Percentiles rank a stretch among this genome's conserved stretches.
These are phyloP conservation scores for Phrynosoma platyrhinos DNA, from an alignment of 2,113 vertebrate genomes.

Conservation along the genomic window DNA sequence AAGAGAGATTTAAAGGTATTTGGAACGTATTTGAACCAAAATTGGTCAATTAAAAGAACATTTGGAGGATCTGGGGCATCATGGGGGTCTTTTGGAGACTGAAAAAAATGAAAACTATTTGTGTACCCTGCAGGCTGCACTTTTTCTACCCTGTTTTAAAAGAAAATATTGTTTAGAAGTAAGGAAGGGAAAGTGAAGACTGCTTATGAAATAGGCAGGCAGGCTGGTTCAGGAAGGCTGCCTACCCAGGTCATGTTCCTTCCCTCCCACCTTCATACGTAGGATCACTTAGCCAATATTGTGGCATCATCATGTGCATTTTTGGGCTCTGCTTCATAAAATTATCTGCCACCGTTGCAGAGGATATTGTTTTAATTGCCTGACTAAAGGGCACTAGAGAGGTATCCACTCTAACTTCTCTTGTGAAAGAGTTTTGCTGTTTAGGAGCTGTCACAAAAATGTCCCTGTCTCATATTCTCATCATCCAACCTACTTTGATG, in stretches of 20 bases:
- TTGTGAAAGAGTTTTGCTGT: not conserved
- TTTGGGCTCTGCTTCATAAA: not conserved
- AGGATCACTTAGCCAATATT: not conserved
- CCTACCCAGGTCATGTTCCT: not conserved
- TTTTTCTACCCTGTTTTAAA: no score
- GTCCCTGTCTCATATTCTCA: not conserved
- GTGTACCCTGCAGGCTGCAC: no score
- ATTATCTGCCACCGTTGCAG: not conserved
- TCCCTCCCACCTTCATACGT: not conserved
- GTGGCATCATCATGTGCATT: not conserved
- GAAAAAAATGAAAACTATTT: no score
- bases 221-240: not conserved
- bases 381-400: not conserved
- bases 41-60: no score
- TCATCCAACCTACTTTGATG: not conserved
- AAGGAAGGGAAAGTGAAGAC: no score
- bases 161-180: no score
- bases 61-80: no score
- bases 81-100: no score
- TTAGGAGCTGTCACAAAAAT: not conserved
- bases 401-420: not conserved
- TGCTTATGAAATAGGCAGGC: no score
- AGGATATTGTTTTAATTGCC: not conserved
- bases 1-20: no score
- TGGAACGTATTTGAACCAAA: no score